phyloP scores from a whole-genome alignment of 2,888 invertebrate genomes.

The Drosophila macrospina region DNA sequence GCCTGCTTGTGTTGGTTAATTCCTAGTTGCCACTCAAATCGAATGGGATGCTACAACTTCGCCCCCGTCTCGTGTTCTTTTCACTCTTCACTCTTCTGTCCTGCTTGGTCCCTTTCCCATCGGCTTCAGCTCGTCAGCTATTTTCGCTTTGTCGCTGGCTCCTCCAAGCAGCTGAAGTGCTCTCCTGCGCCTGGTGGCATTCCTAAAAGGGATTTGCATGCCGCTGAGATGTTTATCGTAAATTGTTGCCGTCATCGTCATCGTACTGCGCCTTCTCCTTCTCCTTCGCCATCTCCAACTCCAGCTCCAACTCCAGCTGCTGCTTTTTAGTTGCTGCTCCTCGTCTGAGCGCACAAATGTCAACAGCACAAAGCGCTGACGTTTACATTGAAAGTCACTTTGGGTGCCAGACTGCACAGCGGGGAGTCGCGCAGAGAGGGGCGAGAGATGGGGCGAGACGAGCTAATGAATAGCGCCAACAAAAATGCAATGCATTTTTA shows the following conservation, averaged over 20 bases:
- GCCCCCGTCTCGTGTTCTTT: too few species aligned
- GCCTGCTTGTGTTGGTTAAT: conserved; percentile 63
- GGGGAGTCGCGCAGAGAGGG: neutral
- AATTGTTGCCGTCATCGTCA: conserved; percentile 70
- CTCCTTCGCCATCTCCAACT: too few species aligned
- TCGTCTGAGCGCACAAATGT: conserved; percentile 76
- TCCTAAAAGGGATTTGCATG: conserved; percentile 81
- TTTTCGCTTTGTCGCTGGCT: conserved; percentile 37
- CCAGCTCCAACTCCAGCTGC: neutral
- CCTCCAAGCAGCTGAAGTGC: conserved; percentile 55
- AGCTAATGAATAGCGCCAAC: conserved; percentile 74
- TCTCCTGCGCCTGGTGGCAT: conserved; percentile 69
- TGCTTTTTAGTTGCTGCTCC: conserved; percentile 8
- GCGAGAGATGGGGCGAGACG: neutral
- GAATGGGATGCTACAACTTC: conserved; percentile 33
- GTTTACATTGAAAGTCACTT: conserved; percentile 79
- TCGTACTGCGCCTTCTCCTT: conserved; percentile 6
- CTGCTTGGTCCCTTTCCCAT: neutral
- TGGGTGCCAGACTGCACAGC: conserved; percentile 66
- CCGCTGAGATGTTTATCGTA: conserved; percentile 82
- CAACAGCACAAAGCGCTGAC: conserved; percentile 78
- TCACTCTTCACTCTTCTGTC: too few species aligned
- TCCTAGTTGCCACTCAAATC: conserved; percentile 53
- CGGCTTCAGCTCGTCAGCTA: conserved; percentile 13
- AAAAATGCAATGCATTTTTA: conserved; percentile 68